A percentile compares a stretch with the other conserved stretches of the same genome.
These are phyloP conservation scores for Drosophila borborema DNA, from an alignment of 2,888 invertebrate genomes.

Conservation along the genomic window DNA sequence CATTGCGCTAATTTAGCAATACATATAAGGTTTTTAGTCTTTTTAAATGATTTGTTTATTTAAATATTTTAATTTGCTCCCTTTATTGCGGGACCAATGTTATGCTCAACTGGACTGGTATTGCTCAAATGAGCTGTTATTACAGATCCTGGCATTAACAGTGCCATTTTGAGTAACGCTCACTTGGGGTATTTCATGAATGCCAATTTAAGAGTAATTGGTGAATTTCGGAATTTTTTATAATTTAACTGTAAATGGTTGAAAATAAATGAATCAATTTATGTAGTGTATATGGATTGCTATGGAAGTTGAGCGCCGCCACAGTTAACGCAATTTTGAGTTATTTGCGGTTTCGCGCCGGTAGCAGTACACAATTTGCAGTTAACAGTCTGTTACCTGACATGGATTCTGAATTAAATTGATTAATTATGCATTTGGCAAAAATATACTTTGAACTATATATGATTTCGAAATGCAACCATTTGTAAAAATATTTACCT, in stretches of 20 bases:
- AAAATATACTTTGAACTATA: not conserved
- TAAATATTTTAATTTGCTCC: slow-evolving; percentile 25
- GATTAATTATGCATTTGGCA: too few relatives aligned
- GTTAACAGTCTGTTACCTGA: not conserved
- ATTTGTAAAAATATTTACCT: not conserved
- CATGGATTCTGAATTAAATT: not conserved
- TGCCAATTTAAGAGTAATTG: too few relatives aligned
- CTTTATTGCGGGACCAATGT: slow-evolving; percentile 28
- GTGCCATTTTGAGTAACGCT: slow-evolving; percentile 33
- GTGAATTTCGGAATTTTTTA: not conserved
- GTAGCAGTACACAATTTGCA: not conserved
- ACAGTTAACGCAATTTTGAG: not conserved
- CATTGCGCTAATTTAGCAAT: slow-evolving; percentile 23
- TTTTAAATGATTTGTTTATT: slow-evolving; percentile 24
- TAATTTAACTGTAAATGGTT: not conserved
- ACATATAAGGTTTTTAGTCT: not conserved
- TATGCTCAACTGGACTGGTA: slow-evolving; percentile 30
- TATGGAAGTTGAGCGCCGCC: not conserved
- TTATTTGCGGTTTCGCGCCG: not conserved
- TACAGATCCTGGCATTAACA: slow-evolving; percentile 8
- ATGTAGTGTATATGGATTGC: too few relatives aligned
- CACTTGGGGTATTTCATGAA: not conserved
- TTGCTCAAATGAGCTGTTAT: slow-evolving; percentile 37
- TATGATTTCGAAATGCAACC: too few relatives aligned
- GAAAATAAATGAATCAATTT: too few relatives aligned